Conservation (phyloP, 2,113 vertebrate genomes). For the Plecotus auritus region DNA sequence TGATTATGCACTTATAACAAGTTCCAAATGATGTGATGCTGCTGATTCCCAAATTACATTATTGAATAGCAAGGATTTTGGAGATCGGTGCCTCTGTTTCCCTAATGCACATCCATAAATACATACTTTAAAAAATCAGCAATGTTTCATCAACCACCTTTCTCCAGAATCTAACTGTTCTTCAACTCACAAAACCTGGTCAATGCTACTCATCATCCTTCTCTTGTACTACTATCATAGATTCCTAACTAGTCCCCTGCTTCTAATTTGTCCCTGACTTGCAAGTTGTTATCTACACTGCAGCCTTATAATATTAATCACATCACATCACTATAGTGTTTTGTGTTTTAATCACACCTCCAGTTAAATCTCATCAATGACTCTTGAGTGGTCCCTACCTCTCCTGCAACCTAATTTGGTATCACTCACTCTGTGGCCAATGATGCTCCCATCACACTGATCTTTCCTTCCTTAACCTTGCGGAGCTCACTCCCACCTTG, state of each 20-base stretch:
- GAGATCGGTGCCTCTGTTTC: neutral
- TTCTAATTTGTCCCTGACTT: neutral
- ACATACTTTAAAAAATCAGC: neutral
- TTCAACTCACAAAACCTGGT: neutral
- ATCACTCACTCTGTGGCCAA: neutral
- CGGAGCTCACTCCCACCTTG: neutral
- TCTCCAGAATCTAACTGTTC: neutral
- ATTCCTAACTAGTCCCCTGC: neutral
- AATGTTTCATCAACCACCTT: neutral
- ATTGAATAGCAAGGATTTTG: neutral
- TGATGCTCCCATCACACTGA: neutral
- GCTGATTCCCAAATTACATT: neutral
- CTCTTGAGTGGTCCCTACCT: neutral
- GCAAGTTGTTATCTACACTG: neutral
- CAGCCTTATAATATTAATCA: neutral
- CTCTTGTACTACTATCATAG: neutral
- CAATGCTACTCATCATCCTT: neutral
- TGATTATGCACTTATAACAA: neutral
- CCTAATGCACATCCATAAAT: neutral
- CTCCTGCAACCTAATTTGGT: neutral
- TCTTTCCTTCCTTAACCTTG: neutral
- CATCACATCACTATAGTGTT: neutral
- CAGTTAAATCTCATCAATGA: neutral
- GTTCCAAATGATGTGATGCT: neutral
- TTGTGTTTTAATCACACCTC: neutral